Percentiles rank a stretch among this genome's conserved stretches.
Conservation (phyloP, 2,888 invertebrate species). For the Nysson spinosus region DNA sequence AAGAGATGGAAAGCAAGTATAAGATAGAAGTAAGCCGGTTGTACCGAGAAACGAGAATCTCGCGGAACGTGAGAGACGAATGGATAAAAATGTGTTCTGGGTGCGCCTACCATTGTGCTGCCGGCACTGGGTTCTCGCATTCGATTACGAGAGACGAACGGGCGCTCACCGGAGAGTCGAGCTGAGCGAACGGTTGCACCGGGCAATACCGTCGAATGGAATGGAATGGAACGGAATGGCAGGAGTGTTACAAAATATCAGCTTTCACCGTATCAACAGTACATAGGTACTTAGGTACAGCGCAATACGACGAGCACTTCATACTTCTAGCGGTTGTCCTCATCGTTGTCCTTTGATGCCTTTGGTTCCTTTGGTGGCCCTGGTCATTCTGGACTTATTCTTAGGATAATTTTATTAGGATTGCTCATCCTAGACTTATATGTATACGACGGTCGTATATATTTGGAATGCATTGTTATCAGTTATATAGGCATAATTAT, state of each 20-base stretch:
- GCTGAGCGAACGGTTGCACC: constrained; percentile 53
- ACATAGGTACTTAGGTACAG: constrained; percentile 20
- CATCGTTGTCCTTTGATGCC: constrained; percentile 9
- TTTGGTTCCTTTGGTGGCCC: too few species aligned
- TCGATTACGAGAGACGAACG: constrained; percentile 60
- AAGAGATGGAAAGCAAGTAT: too few species aligned
- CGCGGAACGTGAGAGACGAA: constrained; percentile 39
- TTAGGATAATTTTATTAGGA: too few species aligned
- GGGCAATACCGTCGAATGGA: constrained; percentile 62
- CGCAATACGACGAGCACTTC: constrained; percentile 4
- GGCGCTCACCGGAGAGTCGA: constrained; percentile 26
- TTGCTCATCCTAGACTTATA: too few species aligned
- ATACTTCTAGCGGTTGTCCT: constrained; percentile 25
- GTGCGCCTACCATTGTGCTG: constrained; percentile 70
- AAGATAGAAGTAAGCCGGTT: too few species aligned
- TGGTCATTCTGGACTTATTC: too few species aligned
- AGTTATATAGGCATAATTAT: too few species aligned
- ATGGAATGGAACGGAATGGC: constrained; percentile 73
- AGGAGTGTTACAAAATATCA: constrained; percentile 77
- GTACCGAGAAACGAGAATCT: constrained; percentile 44
- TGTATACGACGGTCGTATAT: too few species aligned
- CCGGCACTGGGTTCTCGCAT: constrained; percentile 54
- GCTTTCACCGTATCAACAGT: constrained; percentile 76
- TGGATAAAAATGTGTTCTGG: constrained; percentile 62
- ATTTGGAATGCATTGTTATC: too few species aligned